Evolutionary conservation across 2,797 vertebrate genomes (phyloP).

Genomic region (Aldrovandia affinis): DNA sequence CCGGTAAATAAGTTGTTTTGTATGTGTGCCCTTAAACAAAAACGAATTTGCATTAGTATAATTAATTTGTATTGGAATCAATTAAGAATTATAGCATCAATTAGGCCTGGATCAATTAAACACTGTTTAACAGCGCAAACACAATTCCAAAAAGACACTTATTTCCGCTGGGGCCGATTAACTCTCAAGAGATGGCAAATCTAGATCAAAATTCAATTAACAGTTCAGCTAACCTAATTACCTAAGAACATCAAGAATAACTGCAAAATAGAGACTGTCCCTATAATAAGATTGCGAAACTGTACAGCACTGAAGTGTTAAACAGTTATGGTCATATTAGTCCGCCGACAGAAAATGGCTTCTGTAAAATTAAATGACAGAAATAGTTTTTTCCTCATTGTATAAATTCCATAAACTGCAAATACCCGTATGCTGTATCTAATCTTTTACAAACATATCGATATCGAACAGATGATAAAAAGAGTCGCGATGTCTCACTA

Average conservation of each 20-base stretch:
- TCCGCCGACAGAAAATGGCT: neutral
- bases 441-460: neutral
- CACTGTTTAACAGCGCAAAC: conserved; percentile 10
- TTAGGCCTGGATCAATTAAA: neutral
- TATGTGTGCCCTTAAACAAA: neutral
- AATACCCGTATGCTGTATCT: neutral
- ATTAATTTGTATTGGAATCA: neutral
- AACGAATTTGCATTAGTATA: neutral
- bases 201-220: neutral
- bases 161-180: neutral
- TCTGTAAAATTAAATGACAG: neutral
- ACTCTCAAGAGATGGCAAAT: neutral
- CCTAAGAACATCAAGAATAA: neutral
- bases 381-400: neutral
- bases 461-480: neutral
- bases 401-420: neutral
- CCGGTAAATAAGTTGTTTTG: neutral
- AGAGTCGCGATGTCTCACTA: neutral
- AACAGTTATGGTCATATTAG: neutral
- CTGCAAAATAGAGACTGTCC: neutral
- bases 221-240: neutral
- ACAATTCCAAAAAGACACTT: neutral
- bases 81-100: neutral
- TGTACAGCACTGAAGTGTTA: neutral
- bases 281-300: neutral